A percentile compares a stretch with the other conserved stretches of the same genome.
These are phyloP conservation scores for Drosophila elegans DNA, from an alignment of 1,140 invertebrate species.

Conservation along the genomic window DNA sequence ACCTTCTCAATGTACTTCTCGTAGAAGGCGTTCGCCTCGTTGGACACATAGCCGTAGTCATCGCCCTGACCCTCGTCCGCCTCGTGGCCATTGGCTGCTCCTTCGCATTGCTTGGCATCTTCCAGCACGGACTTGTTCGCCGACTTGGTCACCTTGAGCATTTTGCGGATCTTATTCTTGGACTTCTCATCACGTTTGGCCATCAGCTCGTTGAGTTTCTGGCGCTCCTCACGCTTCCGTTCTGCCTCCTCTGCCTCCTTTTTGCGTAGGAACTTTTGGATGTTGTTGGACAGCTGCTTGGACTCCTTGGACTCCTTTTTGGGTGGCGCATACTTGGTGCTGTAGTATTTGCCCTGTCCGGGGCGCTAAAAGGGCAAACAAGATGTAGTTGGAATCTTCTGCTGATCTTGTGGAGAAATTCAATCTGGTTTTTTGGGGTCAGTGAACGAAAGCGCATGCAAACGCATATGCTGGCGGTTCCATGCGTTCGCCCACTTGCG, in stretches of 20 bases:
- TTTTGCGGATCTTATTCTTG: constrained; percentile 88
- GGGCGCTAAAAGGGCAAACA: neutral
- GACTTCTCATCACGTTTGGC: constrained; percentile 91
- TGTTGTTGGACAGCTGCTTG: constrained; percentile 89
- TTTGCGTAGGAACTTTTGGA: constrained; percentile 92
- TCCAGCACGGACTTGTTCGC: constrained; percentile 94
- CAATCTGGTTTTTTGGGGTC: constrained; percentile 23
- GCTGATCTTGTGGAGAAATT: too few species aligned
- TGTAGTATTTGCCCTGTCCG: constrained; percentile 87
- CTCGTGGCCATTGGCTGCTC: constrained; percentile 85
- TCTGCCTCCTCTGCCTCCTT: constrained; percentile 91
- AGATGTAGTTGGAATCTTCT: neutral
- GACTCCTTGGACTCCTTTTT: constrained; percentile 91
- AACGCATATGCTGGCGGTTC: too few species aligned
- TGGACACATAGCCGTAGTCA: constrained; percentile 95
- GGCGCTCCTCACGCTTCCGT: constrained; percentile 88
- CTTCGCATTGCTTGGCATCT: constrained; percentile 89
- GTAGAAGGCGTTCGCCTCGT: constrained; percentile 92
- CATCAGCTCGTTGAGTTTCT: constrained; percentile 88
- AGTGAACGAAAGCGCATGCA: constrained; percentile 1
- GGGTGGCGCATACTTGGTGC: constrained; percentile 91
- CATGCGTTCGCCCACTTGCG: too few species aligned
- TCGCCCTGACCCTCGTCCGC: constrained; percentile 91
- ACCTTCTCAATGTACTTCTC: constrained; percentile 92
- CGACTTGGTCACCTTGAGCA: constrained; percentile 91